Conservation (phyloP, 2,113 vertebrate genomes). For the Oreochromis tanganicae region DNA sequence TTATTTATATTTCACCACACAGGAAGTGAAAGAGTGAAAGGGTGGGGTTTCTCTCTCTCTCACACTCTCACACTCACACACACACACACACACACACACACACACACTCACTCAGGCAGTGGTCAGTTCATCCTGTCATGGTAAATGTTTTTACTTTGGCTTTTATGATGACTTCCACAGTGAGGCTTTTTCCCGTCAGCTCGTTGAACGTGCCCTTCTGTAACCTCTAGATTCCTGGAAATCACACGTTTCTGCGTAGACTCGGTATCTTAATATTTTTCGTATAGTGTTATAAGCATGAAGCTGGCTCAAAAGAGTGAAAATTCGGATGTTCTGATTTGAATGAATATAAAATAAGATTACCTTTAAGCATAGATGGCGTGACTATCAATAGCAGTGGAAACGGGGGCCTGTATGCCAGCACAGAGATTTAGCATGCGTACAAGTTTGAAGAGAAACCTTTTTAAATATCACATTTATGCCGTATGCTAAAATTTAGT, state of each 20-base stretch:
- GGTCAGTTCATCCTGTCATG: conserved; percentile 41
- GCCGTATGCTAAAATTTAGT: rapidly evolving
- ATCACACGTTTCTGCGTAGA: not conserved
- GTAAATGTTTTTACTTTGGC: conserved; percentile 17
- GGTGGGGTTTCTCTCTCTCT: conserved; percentile 64
- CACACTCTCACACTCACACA: not conserved
- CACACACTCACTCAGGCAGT: not conserved
- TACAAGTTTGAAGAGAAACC: not conserved
- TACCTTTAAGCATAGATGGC: not conserved
- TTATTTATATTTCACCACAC: conserved; percentile 17
- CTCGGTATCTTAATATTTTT: not conserved
- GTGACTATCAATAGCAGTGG: not conserved
- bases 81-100: not conserved
- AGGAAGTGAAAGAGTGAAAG: conserved; percentile 59
- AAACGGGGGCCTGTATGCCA: not conserved
- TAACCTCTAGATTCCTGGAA: not conserved
- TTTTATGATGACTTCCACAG: conserved; percentile 8
- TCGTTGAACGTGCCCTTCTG: not conserved
- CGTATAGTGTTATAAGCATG: not conserved
- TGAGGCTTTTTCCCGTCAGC: not conserved
- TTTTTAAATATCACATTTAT: not conserved
- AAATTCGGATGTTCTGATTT: not conserved
- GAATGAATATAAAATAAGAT: not conserved
- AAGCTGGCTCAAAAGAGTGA: not conserved
- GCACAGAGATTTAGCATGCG: not conserved